phyloP scores from a whole-genome alignment of 2,797 vertebrate species.

The Coreius guichenoti region DNA sequence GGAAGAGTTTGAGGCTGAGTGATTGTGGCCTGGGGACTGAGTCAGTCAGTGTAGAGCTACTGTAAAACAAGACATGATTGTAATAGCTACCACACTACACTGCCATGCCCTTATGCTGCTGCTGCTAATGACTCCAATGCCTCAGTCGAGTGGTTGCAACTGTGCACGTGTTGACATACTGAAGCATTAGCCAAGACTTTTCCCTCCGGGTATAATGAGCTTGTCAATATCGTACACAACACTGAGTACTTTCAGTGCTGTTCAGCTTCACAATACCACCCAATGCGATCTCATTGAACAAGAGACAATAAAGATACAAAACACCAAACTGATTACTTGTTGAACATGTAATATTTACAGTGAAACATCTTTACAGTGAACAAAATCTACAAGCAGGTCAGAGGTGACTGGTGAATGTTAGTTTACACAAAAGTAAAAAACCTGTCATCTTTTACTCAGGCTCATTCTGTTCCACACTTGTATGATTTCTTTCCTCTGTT shows the following conservation, averaged over 20 bases:
- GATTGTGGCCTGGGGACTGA: slow-evolving; percentile 64
- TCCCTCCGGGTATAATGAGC: slow-evolving; percentile 43
- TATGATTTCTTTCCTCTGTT: not conserved
- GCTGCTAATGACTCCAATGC: slow-evolving; percentile 45
- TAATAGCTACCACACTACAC: slow-evolving; percentile 53
- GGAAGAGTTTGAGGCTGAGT: slow-evolving; percentile 45
- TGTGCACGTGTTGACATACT: slow-evolving; percentile 47
- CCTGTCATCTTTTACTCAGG: not conserved
- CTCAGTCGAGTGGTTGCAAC: slow-evolving; percentile 16
- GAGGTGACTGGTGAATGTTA: not conserved
- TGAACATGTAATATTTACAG: slow-evolving; percentile 59
- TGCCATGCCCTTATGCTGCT: slow-evolving; percentile 29
- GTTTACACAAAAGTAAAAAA: not conserved
- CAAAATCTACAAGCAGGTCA: slow-evolving; percentile 22
- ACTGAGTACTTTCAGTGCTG: slow-evolving; percentile 12
- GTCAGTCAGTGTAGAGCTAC: slow-evolving; percentile 63
- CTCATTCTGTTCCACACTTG: not conserved
- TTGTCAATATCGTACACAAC: slow-evolving; percentile 38
- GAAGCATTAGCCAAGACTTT: slow-evolving; percentile 39
- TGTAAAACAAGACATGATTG: slow-evolving; percentile 69
- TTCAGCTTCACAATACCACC: slow-evolving; percentile 18
- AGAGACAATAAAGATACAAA: slow-evolving; percentile 20
- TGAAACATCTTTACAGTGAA: slow-evolving; percentile 24
- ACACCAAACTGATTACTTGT: slow-evolving; percentile 24
- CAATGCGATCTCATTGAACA: not conserved